Evolutionary conservation across 2,888 invertebrate genomes (phyloP), one percentile per base, ranked within the genome.

Genomic region (Aplocera efformata): DNA sequence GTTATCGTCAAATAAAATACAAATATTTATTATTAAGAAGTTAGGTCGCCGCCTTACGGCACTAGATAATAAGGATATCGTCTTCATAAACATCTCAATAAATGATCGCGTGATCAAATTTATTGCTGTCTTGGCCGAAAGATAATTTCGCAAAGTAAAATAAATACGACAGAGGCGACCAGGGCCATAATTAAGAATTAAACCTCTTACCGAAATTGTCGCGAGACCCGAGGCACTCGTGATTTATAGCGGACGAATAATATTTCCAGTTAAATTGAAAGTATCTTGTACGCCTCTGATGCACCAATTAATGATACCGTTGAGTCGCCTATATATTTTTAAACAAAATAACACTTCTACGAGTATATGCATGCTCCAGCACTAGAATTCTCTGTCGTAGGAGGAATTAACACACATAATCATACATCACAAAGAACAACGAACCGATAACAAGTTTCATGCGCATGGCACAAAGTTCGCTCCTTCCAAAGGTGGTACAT

Each of bases 151-250:
- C 66, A 71, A 69, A 72, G 70, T 67, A 73, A 76, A 79, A 81
- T 80, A 77, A 82, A 77, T 73, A 78, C 69, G 68, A 67, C 67
- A 67, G 58, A 65, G 38, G 56, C 66, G 54, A 69, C 67, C 69
- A 67, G 69, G 64, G 58, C 72, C 70, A 80, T 81, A 79, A 84
- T 82, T 84, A 83, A 82, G 80, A 78, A 80, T 81, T 80, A 79
- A 79, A 81, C 67, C 68, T 75, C 71, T 72, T 73, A 67, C 71
- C 66, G 58, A 78, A 79, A 77, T 76, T 77, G 79, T 78, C 74
- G 67, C 73, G 57, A 62, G 42, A 67, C 64, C 63, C 56, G 58
- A 64, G 62, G 61, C 53, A 53, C 47, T 48, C 50, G 61, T 79
- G 77, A 83, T 83, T 83, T 84, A 84, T 77, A 47, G 59, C 63